Base-by-base conservation (phyloP, 1,140 invertebrate genomes). In the Druon quercuslanigerum region DNA sequence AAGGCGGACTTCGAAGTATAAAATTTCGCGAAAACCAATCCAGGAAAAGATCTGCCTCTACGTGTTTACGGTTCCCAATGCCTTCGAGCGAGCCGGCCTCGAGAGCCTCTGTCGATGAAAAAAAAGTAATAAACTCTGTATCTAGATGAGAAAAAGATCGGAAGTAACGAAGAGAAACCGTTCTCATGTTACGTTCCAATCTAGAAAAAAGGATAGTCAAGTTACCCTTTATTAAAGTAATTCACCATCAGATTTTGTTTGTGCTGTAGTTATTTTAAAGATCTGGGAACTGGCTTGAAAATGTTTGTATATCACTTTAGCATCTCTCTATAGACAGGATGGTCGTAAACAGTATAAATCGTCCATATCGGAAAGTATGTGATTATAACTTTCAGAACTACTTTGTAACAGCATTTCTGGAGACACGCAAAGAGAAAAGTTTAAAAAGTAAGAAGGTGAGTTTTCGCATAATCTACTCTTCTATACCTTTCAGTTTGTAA, bases 21-120 rank as follows among this genome's bases (percentile, higher is more conserved):
- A 66, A 66, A 40, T 60, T 60, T 60, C 20, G 7, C 57, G 57
- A 66, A 66, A 66, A 66, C 57, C 25, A 66, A 66, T 66, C 11
- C 57, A 12, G 6, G 20, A 66, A 16, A 33, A 14, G 20, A 13
- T 66, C 56, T 19, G 17, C 19, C 25, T 66, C 16, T 33, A 66
- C 25, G 57, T 66, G 57, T 66, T 66, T 66, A 66, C 25, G 20
- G 25, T 66, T 33, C 14, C 4, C 9, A 33, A 66, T 66, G 12
- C 9, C 9, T 66, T 66, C 40, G 25, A 33, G 25, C 3, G 13
- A 56, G 5, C 25, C 25, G 16, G 5, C 57, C 25, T 66, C 40
- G 20, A 33, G 13, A 16, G 25, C 20, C 20, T 33, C 20, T 33
- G 20, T 66, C 57, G 20, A 66, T 40, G 14, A 13, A 6, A 12